Percentiles rank a stretch among this genome's conserved stretches.
phyloP scores from a whole-genome alignment of 2,797 vertebrate species.

The Benthosema pterotum region DNA sequence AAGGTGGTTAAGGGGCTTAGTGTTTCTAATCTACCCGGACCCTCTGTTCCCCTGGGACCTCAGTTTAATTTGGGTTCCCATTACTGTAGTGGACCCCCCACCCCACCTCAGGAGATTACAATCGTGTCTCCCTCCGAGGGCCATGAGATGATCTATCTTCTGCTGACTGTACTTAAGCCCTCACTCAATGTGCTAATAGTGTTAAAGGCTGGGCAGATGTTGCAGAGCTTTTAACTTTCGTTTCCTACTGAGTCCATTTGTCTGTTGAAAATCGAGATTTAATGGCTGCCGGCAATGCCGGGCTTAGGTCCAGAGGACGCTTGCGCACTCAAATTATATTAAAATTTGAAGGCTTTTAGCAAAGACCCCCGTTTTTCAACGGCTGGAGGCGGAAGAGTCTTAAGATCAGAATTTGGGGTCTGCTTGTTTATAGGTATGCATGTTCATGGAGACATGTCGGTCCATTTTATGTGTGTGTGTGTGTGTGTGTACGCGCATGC shows the following conservation, averaged over 20 bases:
- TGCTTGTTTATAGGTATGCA: too few relatives aligned
- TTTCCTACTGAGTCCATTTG: conserved; percentile 47
- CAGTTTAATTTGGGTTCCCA: conserved; percentile 62
- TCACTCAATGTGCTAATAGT: conserved; percentile 67
- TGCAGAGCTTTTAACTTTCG: conserved; percentile 61
- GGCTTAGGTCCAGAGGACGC: conserved; percentile 29
- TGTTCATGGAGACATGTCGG: too few relatives aligned
- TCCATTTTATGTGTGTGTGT: too few relatives aligned
- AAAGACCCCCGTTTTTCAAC: neutral
- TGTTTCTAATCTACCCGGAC: conserved; percentile 62
- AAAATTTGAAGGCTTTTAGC: conserved; percentile 10
- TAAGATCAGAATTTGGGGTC: too few relatives aligned
- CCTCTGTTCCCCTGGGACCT: conserved; percentile 56
- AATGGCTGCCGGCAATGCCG: conserved; percentile 33
- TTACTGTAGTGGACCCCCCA: conserved; percentile 58
- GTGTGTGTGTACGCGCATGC: too few relatives aligned
- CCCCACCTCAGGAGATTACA: conserved; percentile 63
- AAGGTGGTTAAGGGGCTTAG: conserved; percentile 42
- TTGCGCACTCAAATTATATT: conserved; percentile 14
- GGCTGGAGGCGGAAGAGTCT: too few relatives aligned
- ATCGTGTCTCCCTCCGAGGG: conserved; percentile 51
- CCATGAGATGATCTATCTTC: conserved; percentile 66
- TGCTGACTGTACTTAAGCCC: conserved; percentile 69
- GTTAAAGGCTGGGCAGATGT: conserved; percentile 49
- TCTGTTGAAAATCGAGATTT: conserved; percentile 57